Evolutionary conservation across 2,113 vertebrate species (phyloP), one percentile per base, ranked within the genome.

Genomic region (Trogon surrucura): DNA sequence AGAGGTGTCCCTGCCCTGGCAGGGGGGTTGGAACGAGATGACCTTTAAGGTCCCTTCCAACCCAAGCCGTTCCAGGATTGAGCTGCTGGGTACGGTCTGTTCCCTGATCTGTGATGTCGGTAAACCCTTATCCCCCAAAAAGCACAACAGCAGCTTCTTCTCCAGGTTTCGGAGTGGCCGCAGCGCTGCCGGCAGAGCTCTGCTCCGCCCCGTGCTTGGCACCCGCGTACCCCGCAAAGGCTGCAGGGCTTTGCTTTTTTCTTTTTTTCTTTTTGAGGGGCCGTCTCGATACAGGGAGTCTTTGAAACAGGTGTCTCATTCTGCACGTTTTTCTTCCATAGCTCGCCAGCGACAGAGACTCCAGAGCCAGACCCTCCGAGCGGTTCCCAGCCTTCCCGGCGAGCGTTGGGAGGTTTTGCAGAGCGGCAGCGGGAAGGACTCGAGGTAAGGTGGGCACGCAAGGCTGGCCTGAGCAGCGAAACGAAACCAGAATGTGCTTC

Each of bases 221-320:
- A 45, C 50, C 21, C 26, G 0, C 1, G 3, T 13, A 9, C 30
- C 17, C 23, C 5, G 0, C 48, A 15, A 50, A 3, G 48, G 2
- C 62, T 27, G 13, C 18, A 1, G 45, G 58, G 16, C 22, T 21
- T 47, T 6, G 27, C 6, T 61, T 11, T 26, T 66, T 10, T 6
- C 32, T 41, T 41, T 41, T 41, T 41, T 41, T 13, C 41, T 41
- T 41, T 41, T 41, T 34, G 36, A 22, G 19, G 16, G 19, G 3
- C 5, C 25, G 16, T 4, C 20, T 66, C 41, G 26, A 47, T 44
- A 2, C 0, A 10, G 25, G 23, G 61, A 11, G 9, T 10, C 48
- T 69, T 32, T 5, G 0, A 22, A 32, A 15, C n/a, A 26, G 58
- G 15, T 3, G 7, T 19, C 48, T 69, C 18, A 4, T 6, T 48